Base-by-base conservation (phyloP, 2,797 vertebrate genomes). In the Anisognathus igniventris region DNA sequence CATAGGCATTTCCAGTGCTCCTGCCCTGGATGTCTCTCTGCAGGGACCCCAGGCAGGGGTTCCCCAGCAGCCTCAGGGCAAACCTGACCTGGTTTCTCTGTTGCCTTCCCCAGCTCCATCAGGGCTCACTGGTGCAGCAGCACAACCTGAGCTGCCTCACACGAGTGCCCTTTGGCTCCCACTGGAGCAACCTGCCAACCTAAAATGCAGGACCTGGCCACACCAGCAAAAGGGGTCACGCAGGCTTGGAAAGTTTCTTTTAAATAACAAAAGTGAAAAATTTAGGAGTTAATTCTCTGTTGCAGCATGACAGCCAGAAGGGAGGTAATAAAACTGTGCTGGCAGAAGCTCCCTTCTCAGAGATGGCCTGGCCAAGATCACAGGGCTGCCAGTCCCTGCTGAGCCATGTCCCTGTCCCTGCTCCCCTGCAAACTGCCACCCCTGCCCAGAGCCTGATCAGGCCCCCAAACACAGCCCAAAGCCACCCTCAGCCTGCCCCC, bases 51-150 rank as follows among this genome's bases (percentile, higher is more conserved):
- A 40, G 75, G 72, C 72, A 91, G 58, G 79, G 68, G 19, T 62
- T 93, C 54, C 87, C 90, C 30, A 66, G 79, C 61, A 88, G 79
- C 79, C 86, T 79, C 57, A 50, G 48, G 71, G 57, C 65, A 93
- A 87, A 79, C 23, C 74, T 76, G 80, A 82, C 65, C 53, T 13
- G 58, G 37, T 61, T 86, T 61, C 35, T 47, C 35, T 47, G 16
- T 9, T 73, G 68, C 86, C 19, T 44, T 91, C 28, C 31, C 57
- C 77, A 56, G 53, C 0, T 0, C 83, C 64, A 39, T 21, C 33
- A 21, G 77, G 48, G 56, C 31, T 71, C 7, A 5, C n/a, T 28
- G 53, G 42, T 0, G 2, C 68, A 72, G 66, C 24, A 37, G n/a
- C 15, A 53, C 39, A 31, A 33, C 42, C 77, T 14, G 30, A 76